Base-by-base conservation (phyloP, 2,113 vertebrate genomes). In the Gadus chalcogrammus region DNA sequence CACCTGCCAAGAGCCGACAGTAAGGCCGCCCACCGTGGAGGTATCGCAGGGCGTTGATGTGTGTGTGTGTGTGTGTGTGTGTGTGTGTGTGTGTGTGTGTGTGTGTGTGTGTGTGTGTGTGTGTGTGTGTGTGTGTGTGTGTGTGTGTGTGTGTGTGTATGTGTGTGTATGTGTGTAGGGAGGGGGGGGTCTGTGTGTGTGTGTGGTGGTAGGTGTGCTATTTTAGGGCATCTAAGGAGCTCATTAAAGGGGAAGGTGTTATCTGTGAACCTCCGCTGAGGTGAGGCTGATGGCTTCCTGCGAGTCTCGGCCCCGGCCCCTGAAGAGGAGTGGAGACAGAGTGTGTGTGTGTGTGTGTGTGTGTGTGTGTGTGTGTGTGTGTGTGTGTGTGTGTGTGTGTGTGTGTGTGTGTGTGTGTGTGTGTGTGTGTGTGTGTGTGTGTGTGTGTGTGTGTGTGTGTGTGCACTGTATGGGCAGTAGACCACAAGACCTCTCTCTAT, bases 181-280 rank as follows among this genome's bases (percentile, higher is more conserved):
- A n/a, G 5, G 85, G 88, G 28, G n/a, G n/a, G 76, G 3, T 78
- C 68, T 28, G 83, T 86, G 86, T 11, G 2, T 2, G 13, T 15
- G 0, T 20, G 61, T 52, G 64, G 42, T 18, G 28, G 64, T 31
- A 84, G 87, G 90, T 24, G 78, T 84, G 88, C 92, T 94, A 91
- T 91, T 88, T 91, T 86, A 73, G 91, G 94, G 91, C 91, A 93
- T 94, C 89, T 83, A 88, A 91, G 91, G 85, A 93, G 90, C 93
- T 93, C 93, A 94, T 96, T 95, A 94, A 4, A 88, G 90, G 90
- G 72, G 63, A 82, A 95, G 91, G 92, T 94, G 93, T 84, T 89
- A 95, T 91, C 87, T 85, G 86, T 88, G 86, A 88, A 84, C 92
- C 89, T 90, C 88, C 75, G 83, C 76, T 64, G 84, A 75, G 74